These are phyloP conservation scores for Coboldia fuscipes DNA, from an alignment of 1,140 invertebrate genomes.

Conservation along the genomic window DNA sequence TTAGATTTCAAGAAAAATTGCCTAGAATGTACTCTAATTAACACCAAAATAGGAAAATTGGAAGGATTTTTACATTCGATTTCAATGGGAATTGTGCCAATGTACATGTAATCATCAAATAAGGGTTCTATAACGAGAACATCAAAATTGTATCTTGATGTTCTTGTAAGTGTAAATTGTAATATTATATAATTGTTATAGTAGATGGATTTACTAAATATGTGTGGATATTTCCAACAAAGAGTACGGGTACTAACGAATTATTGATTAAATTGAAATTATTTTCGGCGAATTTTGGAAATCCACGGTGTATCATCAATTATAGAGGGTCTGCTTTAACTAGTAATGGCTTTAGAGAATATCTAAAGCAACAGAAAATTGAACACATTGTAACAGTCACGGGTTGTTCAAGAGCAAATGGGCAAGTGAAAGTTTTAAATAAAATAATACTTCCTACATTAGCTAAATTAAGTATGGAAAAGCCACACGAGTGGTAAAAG, in stretches of 20 bases:
- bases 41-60: no score
- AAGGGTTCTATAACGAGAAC: background rate
- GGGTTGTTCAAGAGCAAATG: conserved; percentile 6
- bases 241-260: conserved; percentile 7
- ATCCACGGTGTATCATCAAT: background rate
- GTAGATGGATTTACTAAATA: conserved; percentile 12
- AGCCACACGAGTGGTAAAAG: conserved; percentile 6
- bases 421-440: conserved; percentile 10
- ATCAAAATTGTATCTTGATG: conserved; percentile 9
- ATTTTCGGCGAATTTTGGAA: background rate
- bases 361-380: background rate
- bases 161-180: no score
- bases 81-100: background rate
- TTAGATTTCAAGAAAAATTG: no score
- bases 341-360: background rate
- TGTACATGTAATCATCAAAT: background rate
- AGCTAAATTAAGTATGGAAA: conserved; percentile 6
- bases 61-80: conserved; percentile 4
- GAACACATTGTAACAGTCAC: conserved; percentile 5
- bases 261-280: background rate
- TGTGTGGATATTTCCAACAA: conserved; percentile 11
- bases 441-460: conserved; percentile 7
- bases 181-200: no score
- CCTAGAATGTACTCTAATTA: no score
- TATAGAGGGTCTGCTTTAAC: background rate